Conservation (phyloP, 2,888 invertebrate species). For the Serripes groenlandicus region DNA sequence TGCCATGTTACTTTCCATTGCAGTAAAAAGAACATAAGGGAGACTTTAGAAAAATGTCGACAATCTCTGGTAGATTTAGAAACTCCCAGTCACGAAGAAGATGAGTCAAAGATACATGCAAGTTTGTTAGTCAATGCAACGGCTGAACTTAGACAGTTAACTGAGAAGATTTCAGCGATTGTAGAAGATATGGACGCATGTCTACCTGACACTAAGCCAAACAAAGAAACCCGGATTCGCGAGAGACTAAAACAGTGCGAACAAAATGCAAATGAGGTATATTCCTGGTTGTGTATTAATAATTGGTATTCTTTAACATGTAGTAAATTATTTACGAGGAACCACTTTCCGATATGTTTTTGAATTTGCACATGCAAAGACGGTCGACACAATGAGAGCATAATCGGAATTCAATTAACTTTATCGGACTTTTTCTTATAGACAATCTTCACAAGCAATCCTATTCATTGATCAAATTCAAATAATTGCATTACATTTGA, state of each 20-base stretch:
- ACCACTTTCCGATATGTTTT: no score
- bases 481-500: no score
- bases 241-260: constrained; percentile 24
- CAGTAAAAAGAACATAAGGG: not conserved
- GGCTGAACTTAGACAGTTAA: not conserved
- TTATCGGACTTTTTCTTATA: no score
- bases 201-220: not conserved
- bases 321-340: no score
- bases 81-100: not conserved
- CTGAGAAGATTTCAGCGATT: not conserved
- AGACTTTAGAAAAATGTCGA: not conserved
- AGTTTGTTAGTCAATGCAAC: not conserved
- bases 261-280: constrained; percentile 24
- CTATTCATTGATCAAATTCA: no score
- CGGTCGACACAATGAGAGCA: no score
- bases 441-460: no score
- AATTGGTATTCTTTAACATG: no score
- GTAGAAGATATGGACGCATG: not conserved
- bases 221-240: not conserved
- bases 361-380: no score
- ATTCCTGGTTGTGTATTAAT: no score
- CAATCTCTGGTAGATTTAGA: not conserved
- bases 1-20: no score
- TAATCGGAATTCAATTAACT: no score
- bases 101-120: not conserved